These are phyloP conservation scores for Drosophila falleni DNA, from an alignment of 2,888 invertebrate genomes.

Conservation along the genomic window DNA sequence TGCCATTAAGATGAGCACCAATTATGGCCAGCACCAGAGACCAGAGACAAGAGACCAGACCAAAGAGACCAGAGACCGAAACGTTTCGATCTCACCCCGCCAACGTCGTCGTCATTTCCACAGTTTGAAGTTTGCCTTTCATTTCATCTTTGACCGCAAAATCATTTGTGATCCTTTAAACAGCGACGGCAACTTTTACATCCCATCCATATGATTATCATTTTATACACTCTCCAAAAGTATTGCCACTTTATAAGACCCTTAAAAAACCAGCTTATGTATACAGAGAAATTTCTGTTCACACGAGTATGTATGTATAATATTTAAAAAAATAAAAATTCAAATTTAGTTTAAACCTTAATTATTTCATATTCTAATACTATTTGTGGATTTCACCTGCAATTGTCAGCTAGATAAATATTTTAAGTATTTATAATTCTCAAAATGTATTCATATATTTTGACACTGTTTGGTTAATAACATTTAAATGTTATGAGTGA, in stretches of 20 bases:
- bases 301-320: too few species aligned
- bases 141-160: constrained; percentile 77
- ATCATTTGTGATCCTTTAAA: constrained; percentile 74
- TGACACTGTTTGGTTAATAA: too few species aligned
- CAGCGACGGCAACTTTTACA: constrained; percentile 67
- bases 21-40: constrained; percentile 78
- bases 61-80: constrained; percentile 24
- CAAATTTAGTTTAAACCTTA: too few species aligned
- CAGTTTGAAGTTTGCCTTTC: constrained; percentile 36
- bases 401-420: too few species aligned
- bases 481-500: too few species aligned
- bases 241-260: neutral
- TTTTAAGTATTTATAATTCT: too few species aligned
- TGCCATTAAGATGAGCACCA: constrained; percentile 85
- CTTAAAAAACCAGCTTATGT: neutral
- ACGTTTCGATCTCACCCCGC: constrained; percentile 22
- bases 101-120: neutral
- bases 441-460: too few species aligned
- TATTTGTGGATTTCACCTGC: too few species aligned
- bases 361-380: too few species aligned
- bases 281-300: neutral
- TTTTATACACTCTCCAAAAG: constrained; percentile 13
- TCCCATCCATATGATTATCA: constrained; percentile 65
- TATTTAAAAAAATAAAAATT: too few species aligned
- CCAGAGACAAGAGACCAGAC: constrained; percentile 15